Conservation (phyloP, 2,113 vertebrate genomes). For the Lophius piscatorius region DNA sequence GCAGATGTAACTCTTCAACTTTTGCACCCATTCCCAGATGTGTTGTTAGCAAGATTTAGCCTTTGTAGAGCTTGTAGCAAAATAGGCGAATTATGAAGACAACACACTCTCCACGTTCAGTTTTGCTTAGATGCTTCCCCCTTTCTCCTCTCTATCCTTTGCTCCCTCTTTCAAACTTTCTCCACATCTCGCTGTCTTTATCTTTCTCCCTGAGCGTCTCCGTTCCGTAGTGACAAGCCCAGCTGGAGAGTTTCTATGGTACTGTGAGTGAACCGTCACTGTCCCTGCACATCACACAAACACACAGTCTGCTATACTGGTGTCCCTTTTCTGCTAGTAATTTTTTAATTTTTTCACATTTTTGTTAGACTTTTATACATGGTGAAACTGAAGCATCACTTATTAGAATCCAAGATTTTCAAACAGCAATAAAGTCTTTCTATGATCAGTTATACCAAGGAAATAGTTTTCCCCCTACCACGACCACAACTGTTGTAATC, state of each 20-base stretch:
- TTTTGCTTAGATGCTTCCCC: conserved; percentile 47
- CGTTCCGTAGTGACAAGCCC: conserved; percentile 74
- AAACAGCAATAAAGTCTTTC: conserved; percentile 4
- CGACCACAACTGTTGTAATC: conserved; percentile 19
- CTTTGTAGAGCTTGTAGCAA: conserved; percentile 82
- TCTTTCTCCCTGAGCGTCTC: conserved; percentile 78
- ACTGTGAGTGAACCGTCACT: conserved; percentile 75
- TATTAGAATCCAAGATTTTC: not conserved
- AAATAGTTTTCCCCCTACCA: no score
- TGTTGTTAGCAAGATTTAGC: conserved; percentile 74
- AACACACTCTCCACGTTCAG: conserved; percentile 42
- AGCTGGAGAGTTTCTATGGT: conserved; percentile 70
- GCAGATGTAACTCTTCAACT: conserved; percentile 76
- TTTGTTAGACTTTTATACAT: not conserved
- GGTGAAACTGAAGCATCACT: not conserved
- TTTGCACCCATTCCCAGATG: conserved; percentile 77
- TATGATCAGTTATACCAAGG: not conserved
- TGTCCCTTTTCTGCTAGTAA: not conserved
- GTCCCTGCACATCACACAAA: conserved; percentile 33
- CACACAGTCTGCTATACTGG: not conserved
- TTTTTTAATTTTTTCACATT: not conserved
- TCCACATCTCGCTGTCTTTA: conserved; percentile 56
- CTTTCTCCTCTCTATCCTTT: conserved; percentile 32
- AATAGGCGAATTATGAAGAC: conserved; percentile 68
- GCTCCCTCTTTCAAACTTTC: conserved; percentile 59